Percentiles rank a stretch among this genome's conserved stretches.
phyloP scores from a whole-genome alignment of 1,140 invertebrate genomes.

The Bicyclus anynana region DNA sequence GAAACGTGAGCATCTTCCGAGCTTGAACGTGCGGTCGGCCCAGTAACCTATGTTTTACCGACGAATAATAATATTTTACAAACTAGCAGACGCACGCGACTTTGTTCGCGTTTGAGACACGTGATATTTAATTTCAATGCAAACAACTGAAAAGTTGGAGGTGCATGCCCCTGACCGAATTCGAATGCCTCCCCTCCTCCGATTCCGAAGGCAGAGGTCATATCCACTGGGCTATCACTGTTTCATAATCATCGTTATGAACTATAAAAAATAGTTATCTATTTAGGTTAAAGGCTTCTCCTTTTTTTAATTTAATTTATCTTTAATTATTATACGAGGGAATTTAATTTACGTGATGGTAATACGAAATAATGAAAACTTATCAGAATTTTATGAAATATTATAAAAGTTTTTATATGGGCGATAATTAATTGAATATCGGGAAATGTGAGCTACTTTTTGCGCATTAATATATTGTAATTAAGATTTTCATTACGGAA shows the following conservation, averaged over 20 bases:
- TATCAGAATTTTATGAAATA: background rate
- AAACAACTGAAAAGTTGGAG: too few relatives aligned
- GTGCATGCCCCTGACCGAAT: too few relatives aligned
- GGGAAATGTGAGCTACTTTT: background rate
- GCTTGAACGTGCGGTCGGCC: conserved; percentile 9
- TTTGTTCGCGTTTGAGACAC: too few relatives aligned
- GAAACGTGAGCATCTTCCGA: conserved; percentile 38
- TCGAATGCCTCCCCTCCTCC: too few relatives aligned
- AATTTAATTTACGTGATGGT: background rate
- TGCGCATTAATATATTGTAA: background rate
- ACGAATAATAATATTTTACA: too few relatives aligned
- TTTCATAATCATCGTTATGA: too few relatives aligned
- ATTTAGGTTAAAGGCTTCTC: too few relatives aligned
- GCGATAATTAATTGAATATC: background rate
- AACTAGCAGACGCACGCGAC: too few relatives aligned
- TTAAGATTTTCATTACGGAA: background rate
- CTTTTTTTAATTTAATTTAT: background rate
- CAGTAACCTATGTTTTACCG: conserved; percentile 1
- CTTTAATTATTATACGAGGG: background rate
- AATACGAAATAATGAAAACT: background rate
- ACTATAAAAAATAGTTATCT: too few relatives aligned
- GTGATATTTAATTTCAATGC: too few relatives aligned
- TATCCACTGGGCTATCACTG: too few relatives aligned
- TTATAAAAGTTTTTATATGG: background rate
- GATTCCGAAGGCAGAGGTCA: too few relatives aligned